phyloP scores from a whole-genome alignment of 2,797 vertebrate species.

The Pseudomugil tenellus region DNA sequence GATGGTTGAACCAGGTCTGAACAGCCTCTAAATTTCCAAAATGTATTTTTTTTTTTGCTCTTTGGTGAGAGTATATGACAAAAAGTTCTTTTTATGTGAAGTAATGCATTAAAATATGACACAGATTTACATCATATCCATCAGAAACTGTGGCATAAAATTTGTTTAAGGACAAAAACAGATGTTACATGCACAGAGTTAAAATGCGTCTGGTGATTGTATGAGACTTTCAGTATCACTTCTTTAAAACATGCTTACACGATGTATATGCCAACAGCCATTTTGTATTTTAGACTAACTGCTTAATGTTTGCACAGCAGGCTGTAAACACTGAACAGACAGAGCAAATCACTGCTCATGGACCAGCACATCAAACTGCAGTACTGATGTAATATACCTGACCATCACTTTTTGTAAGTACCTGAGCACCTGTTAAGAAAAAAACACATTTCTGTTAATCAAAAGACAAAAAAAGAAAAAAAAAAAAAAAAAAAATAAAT shows the following conservation, averaged over 20 bases:
- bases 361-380: conserved; percentile 30
- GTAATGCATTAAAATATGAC: conserved; percentile 17
- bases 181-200: background rate
- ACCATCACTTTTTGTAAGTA: conserved; percentile 18
- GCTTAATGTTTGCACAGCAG: conserved; percentile 50
- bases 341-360: conserved; percentile 52
- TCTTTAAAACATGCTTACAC: conserved; percentile 35
- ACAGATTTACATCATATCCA: conserved; percentile 1
- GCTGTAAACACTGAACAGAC: conserved; percentile 50
- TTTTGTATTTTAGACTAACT: conserved; percentile 55
- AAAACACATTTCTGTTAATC: conserved; percentile 1
- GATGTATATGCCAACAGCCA: conserved; percentile 28
- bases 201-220: conserved; percentile 30
- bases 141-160: conserved; percentile 3
- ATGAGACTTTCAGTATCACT: conserved; percentile 41
- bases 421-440: conserved; percentile 49
- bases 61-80: conserved; percentile 29
- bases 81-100: background rate
- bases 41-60: conserved; percentile 3
- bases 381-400: background rate
- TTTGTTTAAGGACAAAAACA: conserved; percentile 3
- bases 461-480: conserved; percentile 32
- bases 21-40: background rate
- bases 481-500: no score
- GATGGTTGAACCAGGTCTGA: conserved; percentile 1